A percentile compares a stretch with the other conserved stretches of the same genome.
Conservation (phyloP, 2,888 invertebrate species). For the Exocentrus adspersus region DNA sequence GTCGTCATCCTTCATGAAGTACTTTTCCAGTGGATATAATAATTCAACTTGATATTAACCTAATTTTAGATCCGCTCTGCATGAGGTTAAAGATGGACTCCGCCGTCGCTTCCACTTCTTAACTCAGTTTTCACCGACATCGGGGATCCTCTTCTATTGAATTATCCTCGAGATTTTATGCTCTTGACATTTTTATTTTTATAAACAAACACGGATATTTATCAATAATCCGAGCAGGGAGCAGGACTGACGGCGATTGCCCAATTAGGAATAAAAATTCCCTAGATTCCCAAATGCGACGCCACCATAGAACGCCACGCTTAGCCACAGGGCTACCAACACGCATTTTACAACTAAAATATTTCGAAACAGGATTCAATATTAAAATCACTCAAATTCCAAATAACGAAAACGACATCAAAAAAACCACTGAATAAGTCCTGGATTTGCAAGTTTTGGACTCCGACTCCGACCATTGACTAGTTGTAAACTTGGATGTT, state of each 20-base stretch:
- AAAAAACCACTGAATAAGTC: no score
- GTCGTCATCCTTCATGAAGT: slow-evolving; percentile 36
- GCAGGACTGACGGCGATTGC: slow-evolving; percentile 17
- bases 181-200: slow-evolving; percentile 15
- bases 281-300: background rate
- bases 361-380: no score
- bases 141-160: background rate
- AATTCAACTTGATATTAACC: slow-evolving; percentile 40
- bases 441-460: no score
- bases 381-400: no score
- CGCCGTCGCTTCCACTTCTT: background rate
- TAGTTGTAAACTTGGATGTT: no score
- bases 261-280: slow-evolving; percentile 11
- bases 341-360: no score
- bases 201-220: slow-evolving; percentile 33
- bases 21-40: slow-evolving; percentile 33
- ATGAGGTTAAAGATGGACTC: slow-evolving; percentile 35
- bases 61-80: slow-evolving; percentile 44
- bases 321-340: background rate
- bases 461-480: no score
- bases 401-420: no score
- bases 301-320: background rate
- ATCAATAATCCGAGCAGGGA: slow-evolving; percentile 32
- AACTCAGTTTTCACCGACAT: background rate
- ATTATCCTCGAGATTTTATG: background rate